Evolutionary conservation across 2,888 invertebrate genomes (phyloP).

Genomic region (Taphrorychus bicolor): DNA sequence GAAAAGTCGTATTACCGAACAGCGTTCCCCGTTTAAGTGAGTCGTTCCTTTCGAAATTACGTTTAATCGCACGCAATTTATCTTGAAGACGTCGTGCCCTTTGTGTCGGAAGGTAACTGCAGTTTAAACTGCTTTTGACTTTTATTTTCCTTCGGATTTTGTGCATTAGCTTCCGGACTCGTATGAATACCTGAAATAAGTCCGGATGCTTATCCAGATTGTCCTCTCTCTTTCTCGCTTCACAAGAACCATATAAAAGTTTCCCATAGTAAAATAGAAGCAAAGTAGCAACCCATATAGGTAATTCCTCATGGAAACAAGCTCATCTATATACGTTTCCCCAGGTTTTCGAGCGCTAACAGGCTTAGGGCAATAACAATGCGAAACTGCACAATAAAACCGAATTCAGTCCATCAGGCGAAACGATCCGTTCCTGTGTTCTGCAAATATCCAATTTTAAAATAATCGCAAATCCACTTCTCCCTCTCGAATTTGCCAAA

Average conservation of each 20-base stretch:
- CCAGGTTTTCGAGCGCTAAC: background rate
- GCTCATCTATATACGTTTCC: background rate
- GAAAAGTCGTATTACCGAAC: background rate
- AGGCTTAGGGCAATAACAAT: background rate
- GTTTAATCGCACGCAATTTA: conserved; percentile 24
- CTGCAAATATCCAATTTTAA: conserved; percentile 4
- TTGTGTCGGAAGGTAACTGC: conserved; percentile 18
- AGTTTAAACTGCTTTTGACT: background rate
- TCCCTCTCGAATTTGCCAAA: background rate
- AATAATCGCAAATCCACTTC: conserved; percentile 1
- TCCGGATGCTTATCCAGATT: background rate
- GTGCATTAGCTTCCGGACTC: background rate
- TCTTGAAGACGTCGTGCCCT: conserved; percentile 26
- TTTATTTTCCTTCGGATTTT: background rate
- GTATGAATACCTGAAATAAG: background rate
- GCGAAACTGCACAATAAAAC: conserved; percentile 8
- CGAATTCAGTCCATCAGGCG: conserved; percentile 1
- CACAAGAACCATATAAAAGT: too few species aligned
- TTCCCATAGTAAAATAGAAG: too few species aligned
- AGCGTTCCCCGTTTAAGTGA: background rate
- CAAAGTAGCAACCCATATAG: background rate
- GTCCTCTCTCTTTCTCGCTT: too few species aligned
- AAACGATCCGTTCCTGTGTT: conserved; percentile 1
- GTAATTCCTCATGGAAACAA: background rate
- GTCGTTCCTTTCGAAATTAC: conserved; percentile 20